Evolutionary conservation across 2,797 vertebrate genomes (phyloP), one percentile per base, ranked within the genome.

Genomic region (Coracias cyanogaster): DNA sequence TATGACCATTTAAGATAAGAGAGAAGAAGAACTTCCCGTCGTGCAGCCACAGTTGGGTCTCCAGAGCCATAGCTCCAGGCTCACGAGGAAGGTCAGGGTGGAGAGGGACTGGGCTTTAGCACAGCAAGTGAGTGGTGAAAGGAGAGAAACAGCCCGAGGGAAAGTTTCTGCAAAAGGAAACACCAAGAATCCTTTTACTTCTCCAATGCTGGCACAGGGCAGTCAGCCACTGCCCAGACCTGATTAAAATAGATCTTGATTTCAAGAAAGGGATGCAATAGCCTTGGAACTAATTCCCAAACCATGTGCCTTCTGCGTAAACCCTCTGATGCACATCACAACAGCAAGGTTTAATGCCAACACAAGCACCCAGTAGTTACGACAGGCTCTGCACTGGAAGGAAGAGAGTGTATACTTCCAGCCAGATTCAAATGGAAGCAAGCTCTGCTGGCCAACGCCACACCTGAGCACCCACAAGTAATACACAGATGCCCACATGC

Each of bases 371-470:
- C 15, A 39, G 20, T 7, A 51, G 19, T 12, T 35, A 35, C 1
- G 0, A 25, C n/a, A 66, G 31, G 15, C 16, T 60, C 15, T 39
- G 58, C 13, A 0, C 4, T 18, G 39, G 9, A 58, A 72, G 35
- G 31, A 37, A 37, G 7, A 9, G 15, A 9, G 3, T 4, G 4
- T 24, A 10, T 19, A n/a, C 45, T 72, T 90, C 35, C 66, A 49
- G 17, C 3, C 45, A 69, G 8, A 18, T 31, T 21, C 54, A 45
- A 70, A 39, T 7, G 17, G 33, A 67, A 48, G 51, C 14, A 18
- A 84, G 28, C 31, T 6, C 21, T 57, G 21, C 45, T 54, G 28
- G 31, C 28, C 51, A 41, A 18, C 0, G 0, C 10, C 35, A 5
- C 28, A 29, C 26, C 33, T 17, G 26, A 45, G 15, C 25, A 29